Evolutionary conservation across 2,888 invertebrate species (phyloP).

Genomic region (Cryptophagus acutangulus): DNA sequence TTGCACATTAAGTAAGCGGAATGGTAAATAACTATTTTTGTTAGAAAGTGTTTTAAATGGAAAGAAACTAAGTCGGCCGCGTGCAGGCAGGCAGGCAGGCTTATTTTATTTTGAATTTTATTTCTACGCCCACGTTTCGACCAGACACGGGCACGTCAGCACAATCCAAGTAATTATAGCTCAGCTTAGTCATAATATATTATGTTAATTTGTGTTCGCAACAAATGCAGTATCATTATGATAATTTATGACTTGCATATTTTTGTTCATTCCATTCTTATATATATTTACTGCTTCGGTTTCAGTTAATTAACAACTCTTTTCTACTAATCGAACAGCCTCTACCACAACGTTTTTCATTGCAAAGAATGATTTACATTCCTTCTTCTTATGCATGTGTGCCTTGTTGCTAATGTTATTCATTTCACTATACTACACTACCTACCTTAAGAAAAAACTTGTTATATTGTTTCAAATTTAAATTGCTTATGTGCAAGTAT

Average conservation of each 20-base stretch:
- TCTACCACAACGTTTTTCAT: conserved; percentile 2
- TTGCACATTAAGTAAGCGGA: conserved; percentile 15
- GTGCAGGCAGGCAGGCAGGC: background rate
- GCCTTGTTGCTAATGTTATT: no score
- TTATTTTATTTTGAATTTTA: background rate
- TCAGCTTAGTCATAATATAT: conserved; percentile 42
- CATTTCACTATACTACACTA: no score
- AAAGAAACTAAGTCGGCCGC: conserved; percentile 23
- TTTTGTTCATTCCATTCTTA: conserved; percentile 29
- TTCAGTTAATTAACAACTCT: conserved; percentile 19
- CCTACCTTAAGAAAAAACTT: no score
- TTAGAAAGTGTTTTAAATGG: conserved; percentile 32
- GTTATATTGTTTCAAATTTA: no score
- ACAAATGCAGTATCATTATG: conserved; percentile 43
- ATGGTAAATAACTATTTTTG: conserved; percentile 26
- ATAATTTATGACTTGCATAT: conserved; percentile 41
- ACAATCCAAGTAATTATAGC: conserved; percentile 37
- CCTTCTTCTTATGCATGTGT: background rate
- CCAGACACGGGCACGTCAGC: conserved; percentile 28
- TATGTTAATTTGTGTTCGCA: conserved; percentile 42
- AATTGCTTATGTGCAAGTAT: no score
- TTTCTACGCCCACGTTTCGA: conserved; percentile 26
- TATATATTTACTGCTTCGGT: conserved; percentile 17
- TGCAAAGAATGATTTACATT: background rate
- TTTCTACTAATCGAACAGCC: background rate